Conservation (phyloP, 2,888 invertebrate genomes). For the Lasioglossum morio region DNA sequence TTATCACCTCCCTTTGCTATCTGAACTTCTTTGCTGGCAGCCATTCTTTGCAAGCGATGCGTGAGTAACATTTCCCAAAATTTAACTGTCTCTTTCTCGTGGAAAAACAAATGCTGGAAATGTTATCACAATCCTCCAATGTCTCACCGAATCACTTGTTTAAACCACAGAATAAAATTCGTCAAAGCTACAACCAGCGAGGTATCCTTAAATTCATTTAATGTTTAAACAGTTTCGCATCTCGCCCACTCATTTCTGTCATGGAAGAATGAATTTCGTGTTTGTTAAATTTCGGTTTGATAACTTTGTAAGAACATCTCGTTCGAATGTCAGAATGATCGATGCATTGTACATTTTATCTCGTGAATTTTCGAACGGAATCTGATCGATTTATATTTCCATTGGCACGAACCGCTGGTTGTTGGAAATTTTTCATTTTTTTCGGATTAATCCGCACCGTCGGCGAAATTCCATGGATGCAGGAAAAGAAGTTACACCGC, state of each 20-base stretch:
- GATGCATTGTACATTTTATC: not conserved
- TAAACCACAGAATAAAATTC: not conserved
- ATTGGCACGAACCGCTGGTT: not conserved
- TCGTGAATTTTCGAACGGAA: not conserved
- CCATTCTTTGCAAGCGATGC: not conserved
- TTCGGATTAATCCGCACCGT: not conserved
- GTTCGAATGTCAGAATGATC: not conserved
- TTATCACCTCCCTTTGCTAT: not conserved
- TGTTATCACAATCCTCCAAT: not conserved
- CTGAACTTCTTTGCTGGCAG: not conserved
- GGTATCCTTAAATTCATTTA: not conserved
- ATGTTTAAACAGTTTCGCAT: not conserved
- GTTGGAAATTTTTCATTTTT: not conserved
- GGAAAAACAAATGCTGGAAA: not conserved
- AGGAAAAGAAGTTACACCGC: conserved; percentile 2
- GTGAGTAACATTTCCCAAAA: not conserved
- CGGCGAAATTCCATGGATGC: not conserved
- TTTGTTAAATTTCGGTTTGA: not conserved
- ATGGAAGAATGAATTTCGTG: not conserved
- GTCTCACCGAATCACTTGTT: not conserved
- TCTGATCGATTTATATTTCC: not conserved
- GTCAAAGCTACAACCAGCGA: too few relatives aligned
- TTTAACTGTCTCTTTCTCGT: not conserved
- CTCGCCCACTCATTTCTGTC: too few relatives aligned
- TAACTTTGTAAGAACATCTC: not conserved